Evolutionary conservation across 2,797 vertebrate genomes (phyloP).

Genomic region (Amazonetta brasiliensis): DNA sequence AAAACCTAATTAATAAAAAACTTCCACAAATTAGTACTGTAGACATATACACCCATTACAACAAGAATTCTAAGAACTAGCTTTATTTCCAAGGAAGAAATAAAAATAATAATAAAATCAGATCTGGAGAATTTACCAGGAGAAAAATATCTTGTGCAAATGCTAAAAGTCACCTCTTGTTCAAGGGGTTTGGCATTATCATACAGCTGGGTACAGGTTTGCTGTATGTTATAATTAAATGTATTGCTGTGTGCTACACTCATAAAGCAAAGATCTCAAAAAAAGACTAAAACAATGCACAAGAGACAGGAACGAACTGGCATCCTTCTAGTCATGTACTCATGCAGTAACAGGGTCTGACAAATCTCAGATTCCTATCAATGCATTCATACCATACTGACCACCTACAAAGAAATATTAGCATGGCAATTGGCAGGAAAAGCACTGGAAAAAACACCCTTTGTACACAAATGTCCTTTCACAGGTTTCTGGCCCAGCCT

Average conservation of each 20-base stretch:
- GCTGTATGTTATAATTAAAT: no score
- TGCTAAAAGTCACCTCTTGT: not conserved
- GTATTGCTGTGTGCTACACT: not conserved
- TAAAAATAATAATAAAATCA: not conserved
- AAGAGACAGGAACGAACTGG: not conserved
- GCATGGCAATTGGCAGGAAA: not conserved
- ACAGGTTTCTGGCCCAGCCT: not conserved
- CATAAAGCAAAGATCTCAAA: not conserved
- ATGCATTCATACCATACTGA: not conserved
- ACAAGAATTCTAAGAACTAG: not conserved
- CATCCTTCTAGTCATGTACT: not conserved
- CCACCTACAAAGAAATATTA: not conserved
- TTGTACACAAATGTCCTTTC: not conserved
- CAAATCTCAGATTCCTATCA: not conserved
- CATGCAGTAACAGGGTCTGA: not conserved
- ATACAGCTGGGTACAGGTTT: not conserved
- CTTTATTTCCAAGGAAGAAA: not conserved
- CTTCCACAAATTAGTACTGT: not conserved
- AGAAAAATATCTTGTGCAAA: not conserved
- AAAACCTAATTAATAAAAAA: not conserved
- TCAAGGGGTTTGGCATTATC: not conserved
- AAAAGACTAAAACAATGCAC: not conserved
- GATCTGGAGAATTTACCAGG: not conserved
- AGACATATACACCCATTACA: not conserved
- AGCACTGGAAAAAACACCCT: not conserved